Conservation (phyloP, 1,140 invertebrate species). For the Nephotettix cincticeps region DNA sequence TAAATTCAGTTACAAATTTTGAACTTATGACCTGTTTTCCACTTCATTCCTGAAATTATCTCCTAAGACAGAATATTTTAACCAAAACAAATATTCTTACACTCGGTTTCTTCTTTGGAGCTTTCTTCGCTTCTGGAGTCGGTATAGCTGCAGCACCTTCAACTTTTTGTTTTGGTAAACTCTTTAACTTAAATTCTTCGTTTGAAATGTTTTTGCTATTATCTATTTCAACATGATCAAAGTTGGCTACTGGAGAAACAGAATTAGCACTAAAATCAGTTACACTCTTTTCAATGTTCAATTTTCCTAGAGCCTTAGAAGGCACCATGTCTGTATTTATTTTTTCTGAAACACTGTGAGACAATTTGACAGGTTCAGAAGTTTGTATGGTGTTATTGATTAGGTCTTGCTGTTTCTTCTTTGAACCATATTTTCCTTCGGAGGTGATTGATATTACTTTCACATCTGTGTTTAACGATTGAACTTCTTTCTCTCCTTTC, state of each 20-base stretch:
- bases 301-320: neutral
- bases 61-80: too few species aligned
- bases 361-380: neutral
- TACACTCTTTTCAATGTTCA: too few species aligned
- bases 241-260: too few species aligned
- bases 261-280: neutral
- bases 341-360: neutral
- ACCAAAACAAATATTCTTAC: too few species aligned
- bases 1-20: too few species aligned
- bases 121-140: slow-evolving; percentile 18
- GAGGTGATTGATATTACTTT: neutral
- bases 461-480: neutral
- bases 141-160: neutral
- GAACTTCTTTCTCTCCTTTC: slow-evolving; percentile 14
- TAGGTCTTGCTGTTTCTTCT: neutral
- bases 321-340: neutral
- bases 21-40: too few species aligned
- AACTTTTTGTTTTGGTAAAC: neutral
- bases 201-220: neutral
- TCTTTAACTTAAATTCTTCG: neutral
- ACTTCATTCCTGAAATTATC: too few species aligned
- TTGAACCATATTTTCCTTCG: neutral
- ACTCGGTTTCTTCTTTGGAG: slow-evolving; percentile 17
- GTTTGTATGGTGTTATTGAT: neutral
- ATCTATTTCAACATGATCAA: too few species aligned